phyloP scores from a whole-genome alignment of 2,797 vertebrate species.

The Enteromius argenteus region DNA sequence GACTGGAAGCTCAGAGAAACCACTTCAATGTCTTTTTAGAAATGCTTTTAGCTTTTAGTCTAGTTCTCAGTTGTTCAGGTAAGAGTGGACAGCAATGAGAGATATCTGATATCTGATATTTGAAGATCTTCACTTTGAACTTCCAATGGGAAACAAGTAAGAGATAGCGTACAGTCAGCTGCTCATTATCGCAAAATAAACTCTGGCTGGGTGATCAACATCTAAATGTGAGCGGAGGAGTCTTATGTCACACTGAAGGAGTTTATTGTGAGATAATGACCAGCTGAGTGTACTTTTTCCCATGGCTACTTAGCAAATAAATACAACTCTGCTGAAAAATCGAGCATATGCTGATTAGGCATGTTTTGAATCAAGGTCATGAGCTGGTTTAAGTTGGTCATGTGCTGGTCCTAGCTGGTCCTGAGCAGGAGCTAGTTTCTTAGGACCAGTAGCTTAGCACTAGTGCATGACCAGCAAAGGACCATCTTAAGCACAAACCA shows the following conservation, averaged over 20 bases:
- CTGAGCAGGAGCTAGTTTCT: too few species aligned
- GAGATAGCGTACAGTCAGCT: background rate
- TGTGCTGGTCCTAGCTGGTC: too few species aligned
- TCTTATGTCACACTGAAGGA: background rate
- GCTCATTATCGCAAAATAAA: background rate
- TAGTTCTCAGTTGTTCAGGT: constrained; percentile 2
- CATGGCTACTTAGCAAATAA: background rate
- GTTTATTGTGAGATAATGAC: constrained; percentile 9
- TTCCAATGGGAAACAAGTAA: background rate
- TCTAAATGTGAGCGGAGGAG: background rate
- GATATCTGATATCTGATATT: background rate
- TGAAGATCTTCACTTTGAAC: background rate
- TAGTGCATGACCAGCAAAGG: too few species aligned
- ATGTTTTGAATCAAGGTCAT: too few species aligned
- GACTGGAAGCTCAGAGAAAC: constrained; percentile 5
- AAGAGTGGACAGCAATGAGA: background rate
- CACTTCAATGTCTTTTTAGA: constrained; percentile 14
- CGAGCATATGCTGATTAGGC: too few species aligned
- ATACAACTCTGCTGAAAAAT: too few species aligned
- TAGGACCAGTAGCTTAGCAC: too few species aligned
- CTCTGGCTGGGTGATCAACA: background rate
- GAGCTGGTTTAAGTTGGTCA: too few species aligned
- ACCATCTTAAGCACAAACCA: too few species aligned
- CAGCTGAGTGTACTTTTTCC: background rate
- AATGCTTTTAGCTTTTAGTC: background rate